Conservation (phyloP, 1,140 invertebrate species). For the Eueides isabella region DNA sequence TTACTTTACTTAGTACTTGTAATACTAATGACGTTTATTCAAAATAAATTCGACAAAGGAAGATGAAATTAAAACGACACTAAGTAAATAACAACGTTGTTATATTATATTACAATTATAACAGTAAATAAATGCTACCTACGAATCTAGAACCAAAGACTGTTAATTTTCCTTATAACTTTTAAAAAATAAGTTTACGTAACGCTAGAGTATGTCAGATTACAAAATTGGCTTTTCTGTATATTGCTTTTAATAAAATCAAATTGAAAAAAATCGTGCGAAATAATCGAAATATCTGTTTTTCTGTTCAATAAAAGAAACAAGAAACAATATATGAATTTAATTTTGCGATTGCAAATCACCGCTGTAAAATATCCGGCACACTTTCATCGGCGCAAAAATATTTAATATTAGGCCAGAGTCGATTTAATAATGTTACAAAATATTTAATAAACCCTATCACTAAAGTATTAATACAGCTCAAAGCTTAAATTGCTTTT, state of each 20-base stretch:
- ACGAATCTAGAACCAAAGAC: too few species aligned
- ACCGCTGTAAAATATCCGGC: background rate
- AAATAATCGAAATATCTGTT: background rate
- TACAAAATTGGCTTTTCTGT: too few species aligned
- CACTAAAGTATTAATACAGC: background rate
- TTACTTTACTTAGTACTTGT: too few species aligned
- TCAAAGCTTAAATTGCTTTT: background rate
- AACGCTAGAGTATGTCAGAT: too few species aligned
- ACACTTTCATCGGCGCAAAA: background rate
- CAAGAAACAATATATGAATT: background rate
- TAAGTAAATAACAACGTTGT: too few species aligned
- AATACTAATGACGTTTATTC: too few species aligned
- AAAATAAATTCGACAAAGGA: too few species aligned
- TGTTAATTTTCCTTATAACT: too few species aligned
- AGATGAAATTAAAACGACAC: too few species aligned
- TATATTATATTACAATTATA: too few species aligned
- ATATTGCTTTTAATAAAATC: background rate
- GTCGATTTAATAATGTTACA: background rate
- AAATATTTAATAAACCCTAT: background rate
- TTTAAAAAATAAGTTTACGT: too few species aligned
- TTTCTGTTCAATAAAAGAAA: background rate
- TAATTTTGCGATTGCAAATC: background rate
- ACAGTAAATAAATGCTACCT: too few species aligned
- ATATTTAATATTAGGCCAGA: background rate
- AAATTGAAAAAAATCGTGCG: background rate